Percentiles rank a stretch among this genome's conserved stretches.
phyloP scores from a whole-genome alignment of 2,888 invertebrate species.

The Linyphia triangularis region DNA sequence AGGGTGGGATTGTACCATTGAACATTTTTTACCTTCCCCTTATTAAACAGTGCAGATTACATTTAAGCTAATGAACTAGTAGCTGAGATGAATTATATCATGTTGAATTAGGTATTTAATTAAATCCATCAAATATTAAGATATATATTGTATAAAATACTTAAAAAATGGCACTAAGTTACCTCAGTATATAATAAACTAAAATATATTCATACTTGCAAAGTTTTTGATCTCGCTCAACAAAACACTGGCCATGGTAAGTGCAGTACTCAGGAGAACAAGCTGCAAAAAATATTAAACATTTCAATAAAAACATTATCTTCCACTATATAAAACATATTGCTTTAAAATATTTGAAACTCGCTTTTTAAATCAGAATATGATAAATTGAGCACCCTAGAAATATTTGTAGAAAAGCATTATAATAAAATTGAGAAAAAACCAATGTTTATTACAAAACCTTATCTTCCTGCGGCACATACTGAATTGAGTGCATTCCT shows the following conservation, averaged over 20 bases:
- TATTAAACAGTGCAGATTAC: too few relatives aligned
- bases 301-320: too few relatives aligned
- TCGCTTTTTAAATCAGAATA: not conserved
- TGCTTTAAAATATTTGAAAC: not conserved
- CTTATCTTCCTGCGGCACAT: too few relatives aligned
- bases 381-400: too few relatives aligned
- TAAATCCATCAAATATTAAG: not conserved
- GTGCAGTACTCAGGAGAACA: constrained; percentile 89
- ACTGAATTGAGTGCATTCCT: too few relatives aligned
- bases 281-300: constrained; percentile 79
- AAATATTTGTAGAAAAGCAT: too few relatives aligned
- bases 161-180: not conserved
- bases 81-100: not conserved
- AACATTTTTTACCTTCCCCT: too few relatives aligned
- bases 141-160: not conserved
- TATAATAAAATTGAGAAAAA: too few relatives aligned
- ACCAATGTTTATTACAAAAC: too few relatives aligned
- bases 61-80: too few relatives aligned
- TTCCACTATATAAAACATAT: too few relatives aligned
- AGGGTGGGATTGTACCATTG: too few relatives aligned
- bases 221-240: constrained; percentile 86
- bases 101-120: not conserved
- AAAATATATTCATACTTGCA: constrained; percentile 84
- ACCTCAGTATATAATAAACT: not conserved
- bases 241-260: constrained; percentile 91